Evolutionary conservation across 2,797 vertebrate species (phyloP).

Genomic region (Antrozous pallidus): DNA sequence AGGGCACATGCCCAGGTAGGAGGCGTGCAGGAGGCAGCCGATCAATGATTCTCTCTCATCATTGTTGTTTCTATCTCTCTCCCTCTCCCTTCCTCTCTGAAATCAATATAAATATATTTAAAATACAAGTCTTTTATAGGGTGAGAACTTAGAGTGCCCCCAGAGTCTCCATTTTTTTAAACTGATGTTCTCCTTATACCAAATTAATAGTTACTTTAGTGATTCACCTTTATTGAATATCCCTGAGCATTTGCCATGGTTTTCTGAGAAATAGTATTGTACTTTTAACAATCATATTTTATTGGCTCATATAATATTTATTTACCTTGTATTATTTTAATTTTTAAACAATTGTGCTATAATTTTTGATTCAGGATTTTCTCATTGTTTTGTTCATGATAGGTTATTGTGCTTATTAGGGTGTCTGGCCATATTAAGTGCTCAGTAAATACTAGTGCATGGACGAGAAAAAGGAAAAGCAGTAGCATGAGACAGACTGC

Average conservation of each 20-base stretch:
- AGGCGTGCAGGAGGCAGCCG: too few relatives aligned
- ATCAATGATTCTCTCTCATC: too few relatives aligned
- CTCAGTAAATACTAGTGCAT: not conserved
- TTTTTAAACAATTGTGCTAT: not conserved
- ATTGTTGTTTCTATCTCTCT: too few relatives aligned
- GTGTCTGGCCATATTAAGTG: not conserved
- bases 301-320: not conserved
- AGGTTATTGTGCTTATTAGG: not conserved
- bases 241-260: not conserved
- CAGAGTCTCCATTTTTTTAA: not conserved
- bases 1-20: too few relatives aligned
- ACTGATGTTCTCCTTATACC: not conserved
- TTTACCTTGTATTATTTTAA: not conserved
- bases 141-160: not conserved
- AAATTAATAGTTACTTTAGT: not conserved
- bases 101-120: too few relatives aligned
- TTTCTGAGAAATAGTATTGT: not conserved
- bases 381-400: not conserved
- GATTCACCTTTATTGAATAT: not conserved
- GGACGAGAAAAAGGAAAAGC: not conserved
- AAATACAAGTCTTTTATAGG: not conserved
- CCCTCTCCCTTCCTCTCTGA: too few relatives aligned
- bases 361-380: not conserved
- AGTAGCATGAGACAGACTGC: not conserved
- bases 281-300: not conserved